Percentiles rank a stretch among this genome's conserved stretches.
Evolutionary conservation across 2,113 vertebrate species (phyloP).

Genomic region (Thalassoma bifasciatum): DNA sequence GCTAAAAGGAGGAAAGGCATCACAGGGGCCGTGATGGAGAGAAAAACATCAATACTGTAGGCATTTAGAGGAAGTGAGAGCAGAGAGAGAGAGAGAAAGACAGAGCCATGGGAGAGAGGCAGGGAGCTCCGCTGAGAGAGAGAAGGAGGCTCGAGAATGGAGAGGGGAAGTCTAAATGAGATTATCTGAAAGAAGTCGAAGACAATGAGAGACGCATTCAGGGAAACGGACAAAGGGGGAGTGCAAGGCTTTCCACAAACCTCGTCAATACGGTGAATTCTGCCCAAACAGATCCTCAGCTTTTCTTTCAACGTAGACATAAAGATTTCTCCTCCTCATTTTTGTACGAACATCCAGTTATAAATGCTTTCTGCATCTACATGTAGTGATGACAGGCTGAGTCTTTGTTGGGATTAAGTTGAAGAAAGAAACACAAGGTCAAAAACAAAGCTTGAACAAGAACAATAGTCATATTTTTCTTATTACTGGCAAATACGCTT

Average conservation of each 20-base stretch:
- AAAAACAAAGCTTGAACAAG: background rate
- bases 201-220: constrained; percentile 73
- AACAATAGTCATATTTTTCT: background rate
- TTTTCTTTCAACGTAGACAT: constrained; percentile 42
- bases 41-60: constrained; percentile 78
- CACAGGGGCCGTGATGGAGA: constrained; percentile 73
- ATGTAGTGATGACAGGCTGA: background rate
- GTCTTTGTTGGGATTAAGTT: constrained; percentile 16
- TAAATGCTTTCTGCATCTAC: constrained; percentile 27
- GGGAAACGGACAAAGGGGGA: constrained; percentile 66
- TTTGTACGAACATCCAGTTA: constrained; percentile 32
- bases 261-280: constrained; percentile 27
- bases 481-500: background rate
- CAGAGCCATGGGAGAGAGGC: constrained; percentile 68
- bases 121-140: constrained; percentile 52
- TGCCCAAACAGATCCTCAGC: constrained; percentile 43
- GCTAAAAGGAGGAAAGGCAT: constrained; percentile 76
- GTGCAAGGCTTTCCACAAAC: constrained; percentile 60
- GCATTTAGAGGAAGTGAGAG: constrained; percentile 72
- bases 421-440: background rate
- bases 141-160: constrained; percentile 69
- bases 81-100: constrained; percentile 59
- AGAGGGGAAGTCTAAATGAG: constrained; percentile 77
- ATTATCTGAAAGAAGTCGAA: constrained; percentile 78
- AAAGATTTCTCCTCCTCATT: constrained; percentile 49